Evolutionary conservation across 2,113 vertebrate species (phyloP), one percentile per base, ranked within the genome.

Genomic region (Perccottus glenii): DNA sequence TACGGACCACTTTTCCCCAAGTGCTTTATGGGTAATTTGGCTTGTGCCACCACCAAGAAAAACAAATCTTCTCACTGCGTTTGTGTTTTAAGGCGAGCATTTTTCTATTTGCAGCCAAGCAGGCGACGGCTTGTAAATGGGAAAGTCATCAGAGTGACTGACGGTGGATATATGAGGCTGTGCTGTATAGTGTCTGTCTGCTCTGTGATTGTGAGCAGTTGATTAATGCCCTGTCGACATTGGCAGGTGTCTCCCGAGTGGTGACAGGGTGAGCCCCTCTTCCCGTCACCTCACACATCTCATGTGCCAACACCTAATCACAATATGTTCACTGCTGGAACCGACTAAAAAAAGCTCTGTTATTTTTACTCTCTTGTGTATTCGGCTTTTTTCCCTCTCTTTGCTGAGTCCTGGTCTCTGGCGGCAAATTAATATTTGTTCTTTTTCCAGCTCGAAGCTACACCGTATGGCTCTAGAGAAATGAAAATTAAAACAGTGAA

Each of bases 341-440:
- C 76, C 60, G 51, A 75, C 73, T 19, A 59, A n/a, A 57, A 58
- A 50, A 33, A 50, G 40, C 59, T 33, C 36, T 35, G 40, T 32
- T 60, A 42, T 1, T 6, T 32, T 38, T 50, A 2, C 27, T 60
- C 62, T 62, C 59, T 65, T 27, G 64, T 65, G 75, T 56, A 47
- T 81, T 84, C 48, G 44, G 56, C 50, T 73, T 72, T 65, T 68
- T 65, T 36, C 35, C 19, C 33, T 42, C 5, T 59, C n/a, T 55
- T 36, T 65, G 71, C 52, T 57, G 69, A 73, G 62, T 80, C 43
- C 70, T 50, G 50, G 60, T 84, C 77, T 55, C 74, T 75, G 63
- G 70, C 70, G 73, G 82, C 81, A 81, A 88, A 86, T 85, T 85
- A 76, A 79, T 89, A 86, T 89, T 90, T 87, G 80, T 86, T 87